Evolutionary conservation across 2,797 vertebrate species (phyloP).

Genomic region (Sebastes iracundus): DNA sequence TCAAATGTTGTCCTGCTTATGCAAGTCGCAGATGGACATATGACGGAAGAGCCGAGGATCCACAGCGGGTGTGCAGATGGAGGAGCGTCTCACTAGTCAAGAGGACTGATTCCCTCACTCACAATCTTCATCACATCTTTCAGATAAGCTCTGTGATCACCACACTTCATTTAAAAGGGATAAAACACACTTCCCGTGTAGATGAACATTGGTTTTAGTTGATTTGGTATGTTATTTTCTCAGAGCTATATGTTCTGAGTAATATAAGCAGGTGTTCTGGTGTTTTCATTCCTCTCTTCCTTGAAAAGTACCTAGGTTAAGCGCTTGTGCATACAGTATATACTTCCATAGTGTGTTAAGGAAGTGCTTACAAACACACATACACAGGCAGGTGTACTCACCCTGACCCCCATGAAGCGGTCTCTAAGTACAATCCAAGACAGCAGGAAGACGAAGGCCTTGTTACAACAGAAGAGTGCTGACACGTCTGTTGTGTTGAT

Average conservation of each 20-base stretch:
- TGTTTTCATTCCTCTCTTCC: background rate
- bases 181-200: background rate
- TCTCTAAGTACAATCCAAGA: slow-evolving; percentile 98
- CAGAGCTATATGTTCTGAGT: background rate
- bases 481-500: slow-evolving; percentile 97
- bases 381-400: slow-evolving; percentile 78
- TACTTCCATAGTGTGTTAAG: background rate
- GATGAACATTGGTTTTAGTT: background rate
- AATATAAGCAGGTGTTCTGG: background rate
- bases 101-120: background rate
- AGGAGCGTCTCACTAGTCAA: background rate
- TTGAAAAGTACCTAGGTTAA: background rate
- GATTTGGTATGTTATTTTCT: background rate
- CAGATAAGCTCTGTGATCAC: background rate
- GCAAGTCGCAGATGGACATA: background rate
- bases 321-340: background rate
- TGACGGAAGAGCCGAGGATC: background rate
- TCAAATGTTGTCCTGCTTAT: background rate
- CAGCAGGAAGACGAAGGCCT: slow-evolving; percentile 98
- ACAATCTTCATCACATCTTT: background rate
- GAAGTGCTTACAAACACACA: background rate
- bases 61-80: background rate
- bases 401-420: slow-evolving; percentile 98
- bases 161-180: background rate
- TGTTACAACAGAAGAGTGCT: slow-evolving; percentile 98